Base-by-base conservation (phyloP, 2,113 vertebrate species). In the Sceloporus tristichus region DNA sequence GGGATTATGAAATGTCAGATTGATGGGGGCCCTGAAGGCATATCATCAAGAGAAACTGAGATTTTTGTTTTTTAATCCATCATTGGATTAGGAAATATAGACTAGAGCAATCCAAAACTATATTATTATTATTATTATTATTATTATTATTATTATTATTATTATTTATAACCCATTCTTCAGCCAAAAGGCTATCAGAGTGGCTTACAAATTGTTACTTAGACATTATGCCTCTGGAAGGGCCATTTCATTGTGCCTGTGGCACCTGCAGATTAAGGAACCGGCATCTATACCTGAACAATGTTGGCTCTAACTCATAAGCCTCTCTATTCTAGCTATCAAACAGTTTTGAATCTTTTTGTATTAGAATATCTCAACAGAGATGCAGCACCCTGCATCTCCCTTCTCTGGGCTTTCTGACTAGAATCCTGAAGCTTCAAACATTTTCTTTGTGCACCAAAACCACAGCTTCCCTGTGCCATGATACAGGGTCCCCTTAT, bases 1-100 rank as follows among this genome's bases (percentile, higher is more conserved):
- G 94, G 92, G 84, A 92, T 96, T 95, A 94, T 38, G 90, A 96
- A 97, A 96, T 96, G 91, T 92, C 94, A 92, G 68, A 82, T 92
- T 92, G 83, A 14, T 65, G 14, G 84, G 84, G 74, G 21, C 90
- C 94, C 92, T 66, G 38, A 81, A 93, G 84, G 79, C 84, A 92
- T 79, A 93, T 88, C 84, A 68, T 93, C 23, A 85, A 88, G 40
- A 94, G 81, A 90, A 87, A 86, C 48, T 42, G 56, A 80, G 62
- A 87, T 10, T 79, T 81, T 89, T 23, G 65, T n/a, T 38, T 3
- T 29, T 48, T 68, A 59, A 54, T 68, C 85, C 93, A 10, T 10
- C 11, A 27, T 5, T 34, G 85, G 84, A 88, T 95, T 93, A 84
- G 71, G 89, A 79, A 66, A 90, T 79, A 83, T 94, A 42, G 88